Percentiles rank a stretch among this genome's conserved stretches.
Conservation (phyloP, 2,113 vertebrate species). For the Notechis scutatus region DNA sequence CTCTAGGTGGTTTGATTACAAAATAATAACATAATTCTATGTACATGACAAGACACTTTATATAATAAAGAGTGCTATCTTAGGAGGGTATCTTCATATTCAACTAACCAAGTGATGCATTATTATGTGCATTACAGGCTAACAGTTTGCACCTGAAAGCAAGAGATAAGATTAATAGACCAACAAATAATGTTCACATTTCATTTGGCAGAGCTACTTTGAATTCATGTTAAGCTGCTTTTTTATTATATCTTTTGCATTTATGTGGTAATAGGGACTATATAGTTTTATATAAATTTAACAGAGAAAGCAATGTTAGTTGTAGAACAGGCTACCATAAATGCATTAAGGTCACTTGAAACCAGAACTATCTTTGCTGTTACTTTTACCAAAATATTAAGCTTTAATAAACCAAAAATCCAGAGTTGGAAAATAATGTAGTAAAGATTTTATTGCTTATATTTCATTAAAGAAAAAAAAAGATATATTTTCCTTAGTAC, state of each 20-base stretch:
- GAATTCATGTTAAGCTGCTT: neutral
- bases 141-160: conserved; percentile 19
- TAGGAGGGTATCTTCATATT: conserved; percentile 14
- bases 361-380: neutral
- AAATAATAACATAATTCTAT: neutral
- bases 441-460: conserved; percentile 14
- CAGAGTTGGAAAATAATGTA: neutral
- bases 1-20: neutral
- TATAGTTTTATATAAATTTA: conserved; percentile 23
- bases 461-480: neutral
- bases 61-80: neutral
- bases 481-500: conserved; percentile 5
- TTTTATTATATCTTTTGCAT: neutral
- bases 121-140: neutral
- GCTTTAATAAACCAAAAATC: conserved; percentile 1
- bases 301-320: conserved; percentile 23
- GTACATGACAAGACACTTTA: neutral
- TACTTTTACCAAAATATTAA: neutral
- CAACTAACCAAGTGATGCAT: neutral
- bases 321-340: neutral
- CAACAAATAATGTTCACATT: neutral
- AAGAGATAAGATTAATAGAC: neutral
- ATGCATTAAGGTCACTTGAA: neutral
- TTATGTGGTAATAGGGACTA: conserved; percentile 1
- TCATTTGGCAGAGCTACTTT: neutral